Conservation (phyloP, 2,113 vertebrate species). For the Copsychus sechellarum region DNA sequence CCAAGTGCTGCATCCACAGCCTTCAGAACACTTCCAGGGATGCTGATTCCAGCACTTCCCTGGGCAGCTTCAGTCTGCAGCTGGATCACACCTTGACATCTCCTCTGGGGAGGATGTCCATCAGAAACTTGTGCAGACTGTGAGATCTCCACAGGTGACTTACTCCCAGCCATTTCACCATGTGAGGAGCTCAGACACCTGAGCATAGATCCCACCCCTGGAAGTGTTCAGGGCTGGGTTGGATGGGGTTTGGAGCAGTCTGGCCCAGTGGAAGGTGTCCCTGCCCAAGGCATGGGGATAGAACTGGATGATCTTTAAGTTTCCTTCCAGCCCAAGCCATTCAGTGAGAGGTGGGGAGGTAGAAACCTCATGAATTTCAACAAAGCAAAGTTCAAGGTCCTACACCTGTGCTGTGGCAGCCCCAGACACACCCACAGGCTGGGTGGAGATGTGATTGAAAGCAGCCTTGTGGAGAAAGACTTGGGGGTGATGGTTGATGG, state of each 20-base stretch:
- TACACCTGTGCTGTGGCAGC: fast-evolving
- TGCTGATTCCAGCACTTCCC: background rate
- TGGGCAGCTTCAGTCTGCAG: background rate
- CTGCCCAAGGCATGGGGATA: background rate
- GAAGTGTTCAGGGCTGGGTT: background rate
- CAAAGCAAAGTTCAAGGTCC: background rate
- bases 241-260: background rate
- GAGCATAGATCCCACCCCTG: background rate
- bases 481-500: background rate
- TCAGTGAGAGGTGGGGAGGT: background rate
- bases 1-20: background rate
- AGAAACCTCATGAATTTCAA: background rate
- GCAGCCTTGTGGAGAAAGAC: background rate
- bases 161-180: background rate
- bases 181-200: background rate
- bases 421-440: background rate
- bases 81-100: background rate
- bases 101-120: background rate
- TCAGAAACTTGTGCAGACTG: background rate
- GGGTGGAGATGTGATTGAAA: background rate
- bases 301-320: background rate
- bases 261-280: background rate
- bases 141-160: background rate
- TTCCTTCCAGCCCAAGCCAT: background rate
- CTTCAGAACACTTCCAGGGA: background rate